phyloP scores from a whole-genome alignment of 2,113 vertebrate genomes.

The Pteropus alecto region DNA sequence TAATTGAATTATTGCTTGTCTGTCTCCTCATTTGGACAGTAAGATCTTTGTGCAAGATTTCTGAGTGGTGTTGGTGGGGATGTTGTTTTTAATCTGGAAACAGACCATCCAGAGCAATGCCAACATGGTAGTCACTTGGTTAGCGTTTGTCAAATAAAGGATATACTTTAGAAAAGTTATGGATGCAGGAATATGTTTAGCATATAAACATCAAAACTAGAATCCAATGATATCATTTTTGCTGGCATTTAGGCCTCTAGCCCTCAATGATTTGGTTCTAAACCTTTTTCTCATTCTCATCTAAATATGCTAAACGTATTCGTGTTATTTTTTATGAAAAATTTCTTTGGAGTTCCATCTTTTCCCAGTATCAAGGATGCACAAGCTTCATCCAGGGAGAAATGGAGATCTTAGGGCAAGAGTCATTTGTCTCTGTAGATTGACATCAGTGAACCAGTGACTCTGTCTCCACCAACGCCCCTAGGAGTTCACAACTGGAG shows the following conservation, averaged over 20 bases:
- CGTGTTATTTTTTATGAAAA: background rate
- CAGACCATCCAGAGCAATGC: background rate
- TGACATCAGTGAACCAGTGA: background rate
- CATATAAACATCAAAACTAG: too few species aligned
- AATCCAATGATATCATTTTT: too few species aligned
- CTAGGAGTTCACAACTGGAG: background rate
- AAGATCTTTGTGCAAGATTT: background rate
- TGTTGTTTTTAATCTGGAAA: background rate
- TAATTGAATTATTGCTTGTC: background rate
- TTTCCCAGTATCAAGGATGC: background rate
- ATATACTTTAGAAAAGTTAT: background rate
- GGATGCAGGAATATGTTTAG: background rate
- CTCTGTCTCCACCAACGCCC: background rate
- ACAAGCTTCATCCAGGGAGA: background rate
- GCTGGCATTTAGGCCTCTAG: too few species aligned
- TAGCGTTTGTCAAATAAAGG: background rate
- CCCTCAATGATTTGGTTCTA: too few species aligned
- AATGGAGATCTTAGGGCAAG: background rate
- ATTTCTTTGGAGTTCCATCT: background rate
- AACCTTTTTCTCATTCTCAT: too few species aligned
- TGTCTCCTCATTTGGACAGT: background rate
- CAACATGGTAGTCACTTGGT: background rate
- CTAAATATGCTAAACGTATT: too few species aligned
- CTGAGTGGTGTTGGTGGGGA: background rate
- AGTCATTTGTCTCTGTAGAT: background rate